Conservation (phyloP, 2,113 vertebrate genomes). For the Pelecanus crispus region DNA sequence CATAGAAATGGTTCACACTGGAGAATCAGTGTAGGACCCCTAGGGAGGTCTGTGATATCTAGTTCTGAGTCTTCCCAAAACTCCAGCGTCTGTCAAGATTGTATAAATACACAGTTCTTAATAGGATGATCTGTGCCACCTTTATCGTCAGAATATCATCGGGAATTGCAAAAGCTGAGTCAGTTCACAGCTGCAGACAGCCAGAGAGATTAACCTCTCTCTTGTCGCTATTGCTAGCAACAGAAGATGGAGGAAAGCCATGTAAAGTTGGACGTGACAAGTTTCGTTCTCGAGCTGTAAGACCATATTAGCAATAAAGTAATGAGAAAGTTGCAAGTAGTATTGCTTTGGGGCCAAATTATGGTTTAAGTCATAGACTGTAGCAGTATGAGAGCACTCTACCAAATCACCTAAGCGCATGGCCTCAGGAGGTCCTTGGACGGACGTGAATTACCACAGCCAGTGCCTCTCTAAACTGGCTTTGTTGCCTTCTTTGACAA, state of each 20-base stretch:
- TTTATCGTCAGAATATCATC: background rate
- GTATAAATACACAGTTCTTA: background rate
- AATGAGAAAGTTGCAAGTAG: background rate
- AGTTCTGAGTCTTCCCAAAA: background rate
- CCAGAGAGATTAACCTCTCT: background rate
- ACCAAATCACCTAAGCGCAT: background rate
- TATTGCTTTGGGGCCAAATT: background rate
- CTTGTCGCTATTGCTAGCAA: background rate
- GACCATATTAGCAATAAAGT: background rate
- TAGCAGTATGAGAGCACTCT: background rate
- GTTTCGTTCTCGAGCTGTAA: background rate
- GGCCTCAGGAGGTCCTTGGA: background rate
- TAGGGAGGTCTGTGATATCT: background rate
- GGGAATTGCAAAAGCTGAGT: background rate
- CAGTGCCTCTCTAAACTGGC: background rate
- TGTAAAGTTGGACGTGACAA: accelerated
- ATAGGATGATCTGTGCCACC: background rate
- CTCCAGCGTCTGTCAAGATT: background rate
- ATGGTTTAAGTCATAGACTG: background rate
- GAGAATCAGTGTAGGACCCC: background rate
- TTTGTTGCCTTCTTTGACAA: background rate
- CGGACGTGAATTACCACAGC: background rate
- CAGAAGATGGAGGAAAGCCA: background rate
- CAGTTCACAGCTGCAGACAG: background rate
- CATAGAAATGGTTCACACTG: background rate